Base-by-base conservation (phyloP, 2,888 invertebrate species). In the Spisula solida region DNA sequence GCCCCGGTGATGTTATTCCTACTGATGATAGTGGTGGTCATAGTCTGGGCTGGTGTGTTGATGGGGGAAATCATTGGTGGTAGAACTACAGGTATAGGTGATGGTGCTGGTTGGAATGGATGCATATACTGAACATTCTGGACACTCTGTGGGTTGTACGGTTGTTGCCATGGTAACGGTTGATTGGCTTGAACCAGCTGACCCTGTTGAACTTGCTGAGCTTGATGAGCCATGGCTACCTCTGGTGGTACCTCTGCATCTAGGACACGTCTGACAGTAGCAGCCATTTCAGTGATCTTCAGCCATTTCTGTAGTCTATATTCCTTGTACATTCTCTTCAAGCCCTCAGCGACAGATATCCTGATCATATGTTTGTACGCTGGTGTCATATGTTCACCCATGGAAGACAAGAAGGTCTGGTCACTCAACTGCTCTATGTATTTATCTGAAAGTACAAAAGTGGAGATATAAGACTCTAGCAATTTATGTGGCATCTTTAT, bases 241-340 rank as follows among this genome's bases (percentile, higher is more conserved):
- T 56, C 85, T 20, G 41, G 20, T 0, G 1, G 56, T 10, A 82
- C 29, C 34, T 88, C 88, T 6, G 75, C 78, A 25, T 86, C 60
- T 0, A 92, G 83, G 2, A 92, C 85, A 25, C 81, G 81, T 47
- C 92, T 51, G 25, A 92, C 90, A 14, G 87, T 89, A n/a, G 86
- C 56, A 0, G 92, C 90, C 89, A 90, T 92, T 29, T 92, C 92
- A 20, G 88, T 89, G 0, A 92, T 87, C 81, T 88, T 88, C n/a
- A 88, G 41, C 92, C 92, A 92, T 51, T 92, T 90, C 25, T 85
- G 78, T n/a, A 92, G 90, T 51, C 92, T 55, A 75, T 91, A 92
- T 60, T 92, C 92, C 66, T 92, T 92, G 87, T 87, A 92, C 89
- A 92, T 90, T 85, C 92, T 84, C 88, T 92, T 92, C 25, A 92